A percentile compares a stretch with the other conserved stretches of the same genome.
Evolutionary conservation across 2,888 invertebrate species (phyloP).

Genomic region (Cabera pusaria): DNA sequence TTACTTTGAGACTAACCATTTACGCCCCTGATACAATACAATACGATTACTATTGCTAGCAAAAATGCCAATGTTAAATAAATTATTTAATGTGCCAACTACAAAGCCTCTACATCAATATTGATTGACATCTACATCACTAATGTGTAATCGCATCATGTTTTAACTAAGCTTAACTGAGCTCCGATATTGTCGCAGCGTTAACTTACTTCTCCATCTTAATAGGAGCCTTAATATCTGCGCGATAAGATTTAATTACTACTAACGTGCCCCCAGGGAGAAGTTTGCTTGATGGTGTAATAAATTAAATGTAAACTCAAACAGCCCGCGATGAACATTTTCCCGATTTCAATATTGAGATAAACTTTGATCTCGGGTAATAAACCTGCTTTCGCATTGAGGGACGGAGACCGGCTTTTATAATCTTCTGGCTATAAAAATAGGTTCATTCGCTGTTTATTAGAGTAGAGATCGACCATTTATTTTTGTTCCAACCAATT

Average conservation of each 20-base stretch:
- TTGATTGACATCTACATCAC: conserved; percentile 8
- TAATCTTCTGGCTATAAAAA: conserved; percentile 2
- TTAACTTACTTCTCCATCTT: conserved; percentile 10
- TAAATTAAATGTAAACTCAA: conserved; percentile 32
- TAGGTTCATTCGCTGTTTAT: not conserved
- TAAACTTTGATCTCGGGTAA: conserved; percentile 27
- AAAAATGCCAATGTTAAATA: too few relatives aligned
- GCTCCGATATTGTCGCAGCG: conserved; percentile 15
- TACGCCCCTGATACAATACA: too few relatives aligned
- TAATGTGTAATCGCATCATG: conserved; percentile 13
- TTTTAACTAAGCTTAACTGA: conserved; percentile 1
- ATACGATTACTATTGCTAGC: too few relatives aligned
- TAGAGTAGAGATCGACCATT: not conserved
- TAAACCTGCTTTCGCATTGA: conserved; percentile 23
- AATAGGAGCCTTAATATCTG: conserved; percentile 18
- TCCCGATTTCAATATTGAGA: conserved; percentile 30
- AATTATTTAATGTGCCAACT: too few relatives aligned
- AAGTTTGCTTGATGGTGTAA: conserved; percentile 30
- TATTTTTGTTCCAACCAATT: too few relatives aligned
- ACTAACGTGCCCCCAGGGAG: conserved; percentile 13
- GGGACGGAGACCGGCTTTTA: conserved; percentile 1
- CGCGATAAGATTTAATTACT: conserved; percentile 30
- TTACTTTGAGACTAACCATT: too few relatives aligned
- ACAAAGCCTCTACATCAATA: too few relatives aligned
- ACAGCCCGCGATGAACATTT: conserved; percentile 23